Base-by-base conservation (phyloP, 2,113 vertebrate species). In the Prunella himalayana region DNA sequence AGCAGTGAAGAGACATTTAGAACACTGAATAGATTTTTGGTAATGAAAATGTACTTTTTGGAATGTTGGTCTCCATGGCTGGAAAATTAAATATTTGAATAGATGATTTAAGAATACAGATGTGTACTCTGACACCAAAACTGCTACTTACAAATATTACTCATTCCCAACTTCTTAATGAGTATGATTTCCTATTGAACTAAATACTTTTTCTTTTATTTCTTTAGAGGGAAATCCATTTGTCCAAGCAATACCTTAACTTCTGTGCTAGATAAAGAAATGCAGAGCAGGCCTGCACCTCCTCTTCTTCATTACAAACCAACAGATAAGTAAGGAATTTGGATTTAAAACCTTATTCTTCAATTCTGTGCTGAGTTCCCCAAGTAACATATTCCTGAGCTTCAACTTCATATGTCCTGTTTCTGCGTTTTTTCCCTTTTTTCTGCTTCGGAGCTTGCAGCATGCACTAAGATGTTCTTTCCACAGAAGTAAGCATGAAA, bases 261-360 rank as follows among this genome's bases (percentile, higher is more conserved):
- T 28, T 97, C 98, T n/a, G 87, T 99, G 82, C 98, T 99, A 47
- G 98, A 99, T 97, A 98, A 98, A 92, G 99, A 99, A 97, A 98
- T 97, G 30, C 94, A 98, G 33, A 94, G 87, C 25, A 98, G 98
- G 70, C 98, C 99, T 80, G 99, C 99, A 44, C 99, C 99, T 79
- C 99, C 99, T 54, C 98, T 99, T 95, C 98, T 99, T 97, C 99
- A 99, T 88, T 98, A 98, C 96, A 99, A 99, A 93, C 99, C 98
- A 96, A 93, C 97, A 97, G 98, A 99, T 98, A 99, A 98, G 99
- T 99, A 98, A 97, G 98, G 50, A 81, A 64, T 68, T 79, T 76
- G 49, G 17, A 86, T 95, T 94, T 87, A 56, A 83, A 90, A 57
- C 19, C 1, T 0, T 78, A 24, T 54, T 83, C 24, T 79, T 91